Base-by-base conservation (phyloP, 2,888 invertebrate genomes). In the Drosophila formosana region DNA sequence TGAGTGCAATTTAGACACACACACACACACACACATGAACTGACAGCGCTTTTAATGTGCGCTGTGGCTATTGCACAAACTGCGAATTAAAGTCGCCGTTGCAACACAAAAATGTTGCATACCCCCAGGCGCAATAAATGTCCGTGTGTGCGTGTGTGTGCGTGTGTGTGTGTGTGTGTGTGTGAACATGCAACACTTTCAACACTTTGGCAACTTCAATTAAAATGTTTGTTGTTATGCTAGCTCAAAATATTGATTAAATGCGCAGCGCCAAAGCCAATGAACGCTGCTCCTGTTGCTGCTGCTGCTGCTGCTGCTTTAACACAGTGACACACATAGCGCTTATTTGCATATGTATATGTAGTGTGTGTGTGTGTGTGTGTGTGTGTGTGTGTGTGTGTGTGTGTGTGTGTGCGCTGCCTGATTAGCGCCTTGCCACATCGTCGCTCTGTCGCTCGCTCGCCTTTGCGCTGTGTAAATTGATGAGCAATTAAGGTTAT, bases 401-500 rank as follows among this genome's bases (percentile, higher is more conserved):
- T n/a, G n/a, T n/a, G n/a, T n/a, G n/a, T n/a, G n/a, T n/a, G 34
- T 52, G 62, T 65, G 63, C 64, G 70, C 51, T 69, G 58, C 69
- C 75, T 80, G 82, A 81, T 83, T 81, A 83, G 69, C 71, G 81
- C 70, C 56, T 65, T 55, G 63, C 49, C 51, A 11, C 18, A 18
- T 18, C 18, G n/a, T 18, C 18, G n/a, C 23, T 43, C 55, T 30
- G 30, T 43, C 30, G 7, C 41, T 53, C 4, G 9, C 4, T 41
- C 43, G n/a, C 55, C 25, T 32, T 25, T 25, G 4, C 25, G 26
- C 6, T 63, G 49, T 71, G 60, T 66, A 67, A 72, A 84, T 76
- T 88, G 87, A 76, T 84, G 85, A 89, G 72, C 83, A 81, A 78
- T 84, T 88, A 87, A 78, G 82, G 84, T 89, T 84, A 81, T 84